Conservation (phyloP, 2,113 vertebrate species). For the Helogale parvula region DNA sequence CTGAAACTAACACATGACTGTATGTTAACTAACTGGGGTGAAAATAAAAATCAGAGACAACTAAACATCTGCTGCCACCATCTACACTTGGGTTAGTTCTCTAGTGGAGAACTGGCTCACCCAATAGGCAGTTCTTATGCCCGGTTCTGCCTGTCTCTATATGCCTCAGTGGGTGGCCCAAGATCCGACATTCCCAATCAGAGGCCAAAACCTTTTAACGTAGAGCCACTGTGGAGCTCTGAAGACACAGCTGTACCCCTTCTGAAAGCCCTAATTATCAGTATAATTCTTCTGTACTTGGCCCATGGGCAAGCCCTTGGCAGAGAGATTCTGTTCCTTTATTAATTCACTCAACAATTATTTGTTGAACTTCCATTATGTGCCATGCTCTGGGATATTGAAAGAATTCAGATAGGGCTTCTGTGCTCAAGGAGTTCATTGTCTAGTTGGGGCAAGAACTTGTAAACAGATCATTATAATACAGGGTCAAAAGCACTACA, state of each 20-base stretch:
- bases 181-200: neutral
- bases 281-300: constrained; percentile 30
- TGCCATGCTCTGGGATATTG: neutral
- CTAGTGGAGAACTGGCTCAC: neutral
- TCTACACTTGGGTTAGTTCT: neutral
- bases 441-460: neutral
- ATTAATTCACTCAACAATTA: constrained; percentile 37
- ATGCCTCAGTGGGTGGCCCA: neutral
- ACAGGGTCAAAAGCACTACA: neutral
- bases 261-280: neutral
- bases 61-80: neutral
- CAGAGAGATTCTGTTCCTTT: constrained; percentile 22
- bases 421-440: neutral
- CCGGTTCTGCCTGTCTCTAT: neutral
- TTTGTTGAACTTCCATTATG: constrained; percentile 20
- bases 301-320: neutral
- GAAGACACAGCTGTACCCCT: neutral
- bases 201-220: constrained; percentile 24
- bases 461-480: neutral
- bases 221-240: neutral
- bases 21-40: neutral
- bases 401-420: constrained; percentile 3
- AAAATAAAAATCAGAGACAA: neutral
- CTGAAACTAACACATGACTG: neutral
- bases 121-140: neutral